Evolutionary conservation across 2,888 invertebrate genomes (phyloP), one percentile per base, ranked within the genome.

Genomic region (Apamea crenata): DNA sequence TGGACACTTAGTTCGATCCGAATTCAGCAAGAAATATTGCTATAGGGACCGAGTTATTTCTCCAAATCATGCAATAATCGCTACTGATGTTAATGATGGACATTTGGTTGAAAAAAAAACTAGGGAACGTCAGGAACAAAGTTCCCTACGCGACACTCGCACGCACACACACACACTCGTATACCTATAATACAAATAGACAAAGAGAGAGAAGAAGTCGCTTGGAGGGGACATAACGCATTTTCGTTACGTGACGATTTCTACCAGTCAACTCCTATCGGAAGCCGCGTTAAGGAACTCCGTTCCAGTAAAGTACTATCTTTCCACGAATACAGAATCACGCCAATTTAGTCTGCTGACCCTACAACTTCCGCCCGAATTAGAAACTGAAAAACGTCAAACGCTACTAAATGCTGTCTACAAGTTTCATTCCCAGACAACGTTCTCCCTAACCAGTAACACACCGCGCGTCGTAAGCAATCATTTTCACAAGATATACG

Each of bases 401-500:
- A n/a, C 7, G 18, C 7, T 44, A 47, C 29, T 32, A 21, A 40
- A 78, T 44, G 7, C 8, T 29, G 18, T 16, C 16, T 14, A 59
- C 18, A 14, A 29, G 12, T 25, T 21, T n/a, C 0, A 18, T 74
- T 77, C 78, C 71, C 82, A 79, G 86, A 84, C 14, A 69, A 70
- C 3, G n/a, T 53, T 66, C 40, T 29, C 2, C 32, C 74, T 14
- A 79, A 75, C 6, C 16, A 36, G 87, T 56, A 88, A 50, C 50
- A 84, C 12, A 73, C 80, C 73, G 50, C 63, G 53, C 44, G 71
- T 81, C 77, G 53, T 32, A 56, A 86, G 81, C 81, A 81, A 87
- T 87, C 87, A 88, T 88, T 83, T 87, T 53, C 84, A 83, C 75
- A 87, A 90, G 89, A 88, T 87, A 89, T 88, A 91, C 88, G 83